Percentiles rank a stretch among this genome's conserved stretches.
phyloP scores from a whole-genome alignment of 2,888 invertebrate genomes.

The Lacanobia oleracea region DNA sequence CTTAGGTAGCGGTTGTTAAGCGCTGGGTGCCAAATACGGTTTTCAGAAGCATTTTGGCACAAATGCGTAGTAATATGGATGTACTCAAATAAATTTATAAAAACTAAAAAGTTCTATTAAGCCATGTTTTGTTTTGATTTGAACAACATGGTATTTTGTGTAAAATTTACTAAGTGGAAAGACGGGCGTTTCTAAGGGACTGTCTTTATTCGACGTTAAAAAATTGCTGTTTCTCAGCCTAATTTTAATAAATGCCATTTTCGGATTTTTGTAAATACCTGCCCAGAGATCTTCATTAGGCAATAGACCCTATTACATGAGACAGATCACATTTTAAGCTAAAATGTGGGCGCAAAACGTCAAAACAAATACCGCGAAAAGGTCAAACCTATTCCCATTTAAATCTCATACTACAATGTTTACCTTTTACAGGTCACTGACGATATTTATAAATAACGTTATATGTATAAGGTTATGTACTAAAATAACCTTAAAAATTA shows the following conservation, averaged over 20 bases:
- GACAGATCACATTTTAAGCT: background rate
- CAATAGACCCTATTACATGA: background rate
- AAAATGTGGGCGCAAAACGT: slow-evolving; percentile 12
- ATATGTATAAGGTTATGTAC: slow-evolving; percentile 34
- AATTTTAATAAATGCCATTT: too few relatives aligned
- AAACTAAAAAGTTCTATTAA: background rate
- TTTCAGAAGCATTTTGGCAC: slow-evolving; percentile 18
- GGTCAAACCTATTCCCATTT: slow-evolving; percentile 32
- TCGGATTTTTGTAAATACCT: background rate
- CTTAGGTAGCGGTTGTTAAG: too few relatives aligned
- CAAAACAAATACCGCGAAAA: slow-evolving; percentile 10
- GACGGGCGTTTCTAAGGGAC: too few relatives aligned
- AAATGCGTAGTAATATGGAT: background rate
- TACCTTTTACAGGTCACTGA: slow-evolving; percentile 30
- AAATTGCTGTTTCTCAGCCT: too few relatives aligned
- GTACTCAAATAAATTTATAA: background rate
- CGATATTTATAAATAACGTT: slow-evolving; percentile 8
- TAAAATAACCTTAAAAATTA: background rate
- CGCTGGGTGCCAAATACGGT: slow-evolving; percentile 26
- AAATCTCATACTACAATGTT: slow-evolving; percentile 11
- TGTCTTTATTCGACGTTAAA: too few relatives aligned
- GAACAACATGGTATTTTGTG: too few relatives aligned
- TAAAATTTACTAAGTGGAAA: too few relatives aligned
- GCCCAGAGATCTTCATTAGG: background rate
- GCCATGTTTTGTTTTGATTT: background rate